A percentile compares a stretch with the other conserved stretches of the same genome.
phyloP scores from a whole-genome alignment of 2,797 vertebrate species.

The Macropus fuliginosus region DNA sequence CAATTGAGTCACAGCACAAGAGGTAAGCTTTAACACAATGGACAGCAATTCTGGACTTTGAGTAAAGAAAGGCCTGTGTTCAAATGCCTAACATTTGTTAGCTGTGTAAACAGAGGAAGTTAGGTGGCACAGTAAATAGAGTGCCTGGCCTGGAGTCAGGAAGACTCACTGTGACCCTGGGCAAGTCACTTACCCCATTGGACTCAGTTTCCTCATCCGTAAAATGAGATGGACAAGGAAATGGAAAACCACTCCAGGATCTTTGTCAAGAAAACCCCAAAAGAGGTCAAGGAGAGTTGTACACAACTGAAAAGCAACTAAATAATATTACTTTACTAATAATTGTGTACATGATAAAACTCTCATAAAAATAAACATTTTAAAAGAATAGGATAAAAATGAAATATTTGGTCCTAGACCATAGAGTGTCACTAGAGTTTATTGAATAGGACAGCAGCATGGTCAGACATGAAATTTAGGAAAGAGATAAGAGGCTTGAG shows the following conservation, averaged over 20 bases:
- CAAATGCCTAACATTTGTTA: not conserved
- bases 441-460: not conserved
- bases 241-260: not conserved
- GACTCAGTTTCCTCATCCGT: not conserved
- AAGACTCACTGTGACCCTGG: not conserved
- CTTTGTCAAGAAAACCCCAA: not conserved
- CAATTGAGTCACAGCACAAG: not conserved
- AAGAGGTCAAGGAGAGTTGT: not conserved
- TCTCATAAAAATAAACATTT: not conserved
- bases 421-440: not conserved
- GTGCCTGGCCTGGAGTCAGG: not conserved
- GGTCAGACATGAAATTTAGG: not conserved
- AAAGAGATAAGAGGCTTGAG: not conserved
- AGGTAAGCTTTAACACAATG: not conserved
- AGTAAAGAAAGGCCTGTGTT: not conserved
- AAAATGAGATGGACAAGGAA: not conserved
- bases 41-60: not conserved
- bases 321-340: not conserved
- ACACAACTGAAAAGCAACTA: not conserved
- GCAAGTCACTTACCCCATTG: not conserved
- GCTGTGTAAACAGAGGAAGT: not conserved
- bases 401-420: not conserved
- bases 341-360: not conserved
- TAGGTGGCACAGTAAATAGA: not conserved
- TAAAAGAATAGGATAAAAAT: not conserved